Evolutionary conservation across 2,113 vertebrate species (phyloP), one percentile per base, ranked within the genome.

Genomic region (Ochotona princeps): DNA sequence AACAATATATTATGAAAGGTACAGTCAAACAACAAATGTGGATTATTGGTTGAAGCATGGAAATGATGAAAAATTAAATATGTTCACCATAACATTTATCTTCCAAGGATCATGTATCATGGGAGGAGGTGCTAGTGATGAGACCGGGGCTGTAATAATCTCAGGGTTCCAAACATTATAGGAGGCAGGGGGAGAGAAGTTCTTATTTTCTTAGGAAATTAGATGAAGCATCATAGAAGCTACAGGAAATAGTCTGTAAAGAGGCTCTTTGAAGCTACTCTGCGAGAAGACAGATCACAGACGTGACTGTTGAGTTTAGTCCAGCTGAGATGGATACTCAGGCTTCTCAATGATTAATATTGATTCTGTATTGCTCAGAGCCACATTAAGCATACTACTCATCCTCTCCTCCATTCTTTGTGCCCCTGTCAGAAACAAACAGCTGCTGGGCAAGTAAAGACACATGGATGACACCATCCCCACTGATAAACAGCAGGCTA

Each of bases 1-100:
- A 85, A 51, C 23, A 75, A 75, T 76, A 75, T n/a, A 84, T 12
- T 67, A 25, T 47, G 63, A 69, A 63, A 92, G n/a, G 32, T 92
- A n/a, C 32, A 63, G 49, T 25, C 38, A 67, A 38, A 32, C 9
- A 69, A 18, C 30, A 21, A 70, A 7, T 32, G 32, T 30, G 86
- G 63, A 63, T 70, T 70, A 32, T 75, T 63, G 54, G 18, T 35
- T 75, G 38, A 85, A 85, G 30, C 7, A n/a, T 70, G 32, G 12
- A 87, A 69, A 75, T n/a, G 61, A 61, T 38, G 61, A 81, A 38
- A 67, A 69, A 76, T 69, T 74, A 67, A 57, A n/a, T 47, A n/a
- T 21, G 15, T 49, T 87, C 61, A 38, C 23, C 15, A 69, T 63
- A 54, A 51, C 54, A 49, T 51, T 8, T 83, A 21, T n/a, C 49